These are phyloP conservation scores for Littorina saxatilis DNA, from an alignment of 1,140 invertebrate species.

Conservation along the genomic window DNA sequence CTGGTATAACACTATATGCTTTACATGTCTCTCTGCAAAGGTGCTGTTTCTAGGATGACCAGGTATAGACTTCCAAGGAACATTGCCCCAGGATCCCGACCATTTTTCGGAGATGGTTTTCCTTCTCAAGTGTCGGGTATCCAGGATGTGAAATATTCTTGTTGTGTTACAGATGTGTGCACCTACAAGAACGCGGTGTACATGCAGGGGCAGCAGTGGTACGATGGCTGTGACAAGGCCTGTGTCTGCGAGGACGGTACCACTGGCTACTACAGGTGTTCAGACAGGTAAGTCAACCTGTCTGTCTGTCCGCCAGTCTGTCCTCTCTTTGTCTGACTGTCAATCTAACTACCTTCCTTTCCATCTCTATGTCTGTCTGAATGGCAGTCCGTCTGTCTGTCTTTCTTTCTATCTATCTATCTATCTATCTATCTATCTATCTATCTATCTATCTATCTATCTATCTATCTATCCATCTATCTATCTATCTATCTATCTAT, in stretches of 20 bases:
- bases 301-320: background rate
- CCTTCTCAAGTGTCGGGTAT: too few species aligned
- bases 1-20: too few species aligned
- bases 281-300: constrained; percentile 53
- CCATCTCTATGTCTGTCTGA: background rate
- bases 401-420: too few species aligned
- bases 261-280: constrained; percentile 59
- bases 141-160: too few species aligned
- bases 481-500: too few species aligned
- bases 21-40: too few species aligned
- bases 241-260: constrained; percentile 61
- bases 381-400: background rate
- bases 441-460: too few species aligned
- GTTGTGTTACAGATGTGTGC: constrained; percentile 60
- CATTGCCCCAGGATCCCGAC: too few species aligned
- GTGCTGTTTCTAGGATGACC: too few species aligned
- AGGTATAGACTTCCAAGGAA: background rate
- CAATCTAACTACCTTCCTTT: background rate
- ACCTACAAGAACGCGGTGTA: constrained; percentile 60
- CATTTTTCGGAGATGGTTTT: too few species aligned
- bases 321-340: background rate
- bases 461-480: too few species aligned
- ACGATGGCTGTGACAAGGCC: constrained; percentile 59
- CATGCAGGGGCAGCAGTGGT: constrained; percentile 62
- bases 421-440: too few species aligned